phyloP scores from a whole-genome alignment of 2,888 invertebrate genomes.

The Agonum fuliginosum region DNA sequence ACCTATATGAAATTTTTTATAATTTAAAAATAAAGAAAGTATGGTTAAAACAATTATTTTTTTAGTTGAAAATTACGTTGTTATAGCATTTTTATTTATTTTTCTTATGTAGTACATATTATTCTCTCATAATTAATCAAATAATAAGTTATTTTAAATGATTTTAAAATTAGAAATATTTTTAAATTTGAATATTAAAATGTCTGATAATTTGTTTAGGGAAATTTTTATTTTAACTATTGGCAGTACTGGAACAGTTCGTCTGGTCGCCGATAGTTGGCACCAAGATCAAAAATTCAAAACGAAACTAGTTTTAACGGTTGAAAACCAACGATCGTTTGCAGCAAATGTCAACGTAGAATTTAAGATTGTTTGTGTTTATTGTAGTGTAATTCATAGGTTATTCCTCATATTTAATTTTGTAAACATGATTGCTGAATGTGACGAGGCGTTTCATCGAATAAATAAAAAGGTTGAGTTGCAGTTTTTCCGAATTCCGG shows the following conservation, averaged over 20 bases:
- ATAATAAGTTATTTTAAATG: too few species aligned
- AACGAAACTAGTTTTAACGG: neutral
- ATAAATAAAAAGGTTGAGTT: neutral
- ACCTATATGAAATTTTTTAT: constrained; percentile 1
- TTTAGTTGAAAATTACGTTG: too few species aligned
- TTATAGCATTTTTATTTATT: neutral
- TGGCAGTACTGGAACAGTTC: neutral
- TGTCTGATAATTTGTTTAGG: too few species aligned
- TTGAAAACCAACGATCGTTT: neutral
- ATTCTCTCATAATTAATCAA: too few species aligned
- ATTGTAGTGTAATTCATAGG: neutral
- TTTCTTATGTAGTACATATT: too few species aligned
- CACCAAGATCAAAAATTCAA: neutral
- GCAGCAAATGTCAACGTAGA: neutral
- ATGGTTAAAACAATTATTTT: too few species aligned
- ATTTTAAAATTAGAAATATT: too few species aligned
- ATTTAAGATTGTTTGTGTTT: neutral
- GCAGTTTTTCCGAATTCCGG: neutral
- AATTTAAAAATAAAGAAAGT: neutral
- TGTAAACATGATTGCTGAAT: constrained; percentile 7
- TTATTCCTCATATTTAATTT: neutral
- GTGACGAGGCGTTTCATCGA: neutral
- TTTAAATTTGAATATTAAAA: too few species aligned
- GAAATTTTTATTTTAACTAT: neutral
- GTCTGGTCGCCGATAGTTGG: neutral